These are phyloP conservation scores for Ctenochaetus hawaiiensis DNA, from an alignment of 2,797 vertebrate species.

Conservation along the genomic window DNA sequence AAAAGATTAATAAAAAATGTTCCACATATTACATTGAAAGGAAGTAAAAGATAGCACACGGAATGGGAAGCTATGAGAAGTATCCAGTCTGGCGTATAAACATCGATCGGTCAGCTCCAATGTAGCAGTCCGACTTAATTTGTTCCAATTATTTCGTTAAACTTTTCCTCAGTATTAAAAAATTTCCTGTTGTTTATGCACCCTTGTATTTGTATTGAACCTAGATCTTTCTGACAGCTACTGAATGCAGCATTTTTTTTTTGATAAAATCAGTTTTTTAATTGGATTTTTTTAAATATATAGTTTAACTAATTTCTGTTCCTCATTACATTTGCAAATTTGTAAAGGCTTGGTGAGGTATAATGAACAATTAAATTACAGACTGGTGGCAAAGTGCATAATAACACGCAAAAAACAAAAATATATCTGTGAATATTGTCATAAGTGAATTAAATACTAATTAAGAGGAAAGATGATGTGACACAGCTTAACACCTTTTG, in stretches of 20 bases:
- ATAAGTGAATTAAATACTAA: too few relatives aligned
- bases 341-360: too few relatives aligned
- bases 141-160: neutral
- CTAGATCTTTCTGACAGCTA: neutral
- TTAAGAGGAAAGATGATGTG: too few relatives aligned
- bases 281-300: too few relatives aligned
- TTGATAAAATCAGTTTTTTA: neutral
- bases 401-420: too few relatives aligned
- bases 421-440: too few relatives aligned
- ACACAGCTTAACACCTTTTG: too few relatives aligned
- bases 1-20: neutral
- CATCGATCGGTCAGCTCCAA: neutral
- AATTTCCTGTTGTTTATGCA: conserved; percentile 21
- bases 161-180: neutral
- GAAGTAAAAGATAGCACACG: neutral
- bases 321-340: neutral
- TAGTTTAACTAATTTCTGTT: too few relatives aligned
- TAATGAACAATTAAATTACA: too few relatives aligned
- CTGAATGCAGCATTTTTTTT: conserved; percentile 26
- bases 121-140: neutral
- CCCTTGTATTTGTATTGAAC: neutral
- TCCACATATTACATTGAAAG: neutral
- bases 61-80: neutral
- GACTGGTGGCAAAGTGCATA: too few relatives aligned
- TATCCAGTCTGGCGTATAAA: neutral